A percentile compares a stretch with the other conserved stretches of the same genome.
phyloP scores from a whole-genome alignment of 2,113 vertebrate genomes.

The Lycocorax pyrrhopterus region DNA sequence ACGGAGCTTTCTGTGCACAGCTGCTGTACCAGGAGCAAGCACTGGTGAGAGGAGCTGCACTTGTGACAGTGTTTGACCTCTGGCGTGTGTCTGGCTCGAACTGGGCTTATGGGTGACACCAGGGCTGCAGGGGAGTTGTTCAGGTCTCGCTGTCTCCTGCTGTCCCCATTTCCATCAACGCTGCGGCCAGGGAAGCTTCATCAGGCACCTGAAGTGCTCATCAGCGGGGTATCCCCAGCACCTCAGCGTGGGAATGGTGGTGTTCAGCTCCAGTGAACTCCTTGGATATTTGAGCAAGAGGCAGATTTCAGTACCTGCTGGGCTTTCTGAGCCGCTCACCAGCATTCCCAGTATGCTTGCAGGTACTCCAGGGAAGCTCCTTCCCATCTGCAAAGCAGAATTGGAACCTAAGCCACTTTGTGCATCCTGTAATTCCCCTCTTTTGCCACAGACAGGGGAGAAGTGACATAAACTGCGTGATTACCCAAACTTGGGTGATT shows the following conservation, averaged over 20 bases:
- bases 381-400: not conserved
- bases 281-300: not conserved
- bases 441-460: not conserved
- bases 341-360: not conserved
- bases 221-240: not conserved
- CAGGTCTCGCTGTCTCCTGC: rapidly evolving
- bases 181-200: not conserved
- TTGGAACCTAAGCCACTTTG: not conserved
- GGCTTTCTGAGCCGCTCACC: not conserved
- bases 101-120: no score
- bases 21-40: not conserved
- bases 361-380: not conserved
- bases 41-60: not conserved
- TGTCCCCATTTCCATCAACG: not conserved
- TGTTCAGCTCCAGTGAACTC: not conserved
- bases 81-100: not conserved
- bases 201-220: not conserved
- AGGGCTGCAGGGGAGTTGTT: not conserved
- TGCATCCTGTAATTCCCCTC: not conserved
- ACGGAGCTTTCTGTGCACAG: rapidly evolving
- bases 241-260: not conserved
- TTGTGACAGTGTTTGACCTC: not conserved
- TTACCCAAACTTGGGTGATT: not conserved
- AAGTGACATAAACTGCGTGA: not conserved
- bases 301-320: not conserved